phyloP scores from a whole-genome alignment of 2,888 invertebrate species.

The Allygus modestus region DNA sequence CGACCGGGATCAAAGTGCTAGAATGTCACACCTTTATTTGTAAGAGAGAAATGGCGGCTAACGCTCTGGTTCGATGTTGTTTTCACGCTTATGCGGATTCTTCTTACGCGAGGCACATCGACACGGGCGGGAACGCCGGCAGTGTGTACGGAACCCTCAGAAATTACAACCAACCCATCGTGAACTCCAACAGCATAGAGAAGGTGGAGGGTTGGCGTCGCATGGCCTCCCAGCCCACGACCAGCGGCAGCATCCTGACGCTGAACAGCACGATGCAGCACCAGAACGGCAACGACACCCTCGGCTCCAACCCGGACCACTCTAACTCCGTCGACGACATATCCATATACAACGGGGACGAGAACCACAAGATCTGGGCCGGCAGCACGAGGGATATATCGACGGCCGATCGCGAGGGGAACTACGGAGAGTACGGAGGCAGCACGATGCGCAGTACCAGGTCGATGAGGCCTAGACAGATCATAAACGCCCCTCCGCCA shows the following conservation, averaged over 20 bases:
- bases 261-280: constrained; percentile 76
- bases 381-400: constrained; percentile 77
- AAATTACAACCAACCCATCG: constrained; percentile 72
- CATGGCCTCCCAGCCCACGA: constrained; percentile 69
- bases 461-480: constrained; percentile 84
- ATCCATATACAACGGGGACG: constrained; percentile 92
- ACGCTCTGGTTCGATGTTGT: constrained; percentile 97
- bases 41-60: constrained; percentile 97
- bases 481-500: constrained; percentile 85
- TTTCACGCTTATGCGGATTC: constrained; percentile 99
- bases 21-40: constrained; percentile 99
- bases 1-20: constrained; percentile 97
- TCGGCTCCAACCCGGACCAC: constrained; percentile 73
- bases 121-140: constrained; percentile 70
- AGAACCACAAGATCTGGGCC: constrained; percentile 96
- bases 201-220: constrained; percentile 79
- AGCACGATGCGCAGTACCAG: constrained; percentile 77
- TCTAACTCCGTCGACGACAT: constrained; percentile 81
- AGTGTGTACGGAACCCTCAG: constrained; percentile 76
- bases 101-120: constrained; percentile 90
- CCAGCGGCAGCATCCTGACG: constrained; percentile 80
- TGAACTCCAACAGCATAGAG: constrained; percentile 73
- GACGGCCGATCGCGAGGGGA: constrained; percentile 83
- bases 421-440: constrained; percentile 82
- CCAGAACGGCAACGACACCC: constrained; percentile 73